Conservation (phyloP, 2,797 vertebrate genomes). For the Fratercula arctica region DNA sequence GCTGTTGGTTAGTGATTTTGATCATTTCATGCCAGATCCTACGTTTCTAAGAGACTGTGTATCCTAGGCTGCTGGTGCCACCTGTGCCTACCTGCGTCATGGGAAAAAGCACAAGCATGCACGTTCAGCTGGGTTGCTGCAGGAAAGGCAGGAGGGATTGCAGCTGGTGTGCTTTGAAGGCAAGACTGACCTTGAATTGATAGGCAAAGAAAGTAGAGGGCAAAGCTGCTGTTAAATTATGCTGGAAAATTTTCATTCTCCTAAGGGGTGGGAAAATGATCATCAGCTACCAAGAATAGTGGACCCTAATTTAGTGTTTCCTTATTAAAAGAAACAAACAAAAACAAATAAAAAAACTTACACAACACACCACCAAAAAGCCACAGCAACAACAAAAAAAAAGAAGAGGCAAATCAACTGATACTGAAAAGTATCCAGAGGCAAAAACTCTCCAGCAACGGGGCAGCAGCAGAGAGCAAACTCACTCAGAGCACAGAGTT, state of each 20-base stretch:
- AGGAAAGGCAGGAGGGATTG: not conserved
- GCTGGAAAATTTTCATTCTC: not conserved
- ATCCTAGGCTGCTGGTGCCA: not conserved
- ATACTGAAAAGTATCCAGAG: not conserved
- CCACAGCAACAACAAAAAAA: not conserved
- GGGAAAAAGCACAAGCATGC: not conserved
- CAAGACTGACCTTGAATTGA: not conserved
- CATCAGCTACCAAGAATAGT: not conserved
- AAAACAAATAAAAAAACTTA: not conserved
- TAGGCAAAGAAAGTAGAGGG: not conserved
- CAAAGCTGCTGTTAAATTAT: not conserved
- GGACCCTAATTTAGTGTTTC: not conserved
- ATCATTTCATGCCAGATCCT: not conserved
- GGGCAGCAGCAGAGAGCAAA: not conserved
- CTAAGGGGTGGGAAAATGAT: not conserved
- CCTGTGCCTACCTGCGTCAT: not conserved
- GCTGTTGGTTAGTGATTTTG: not conserved
- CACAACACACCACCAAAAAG: not conserved
- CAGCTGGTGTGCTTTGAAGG: not conserved
- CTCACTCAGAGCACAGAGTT: not conserved
- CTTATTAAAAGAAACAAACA: not conserved
- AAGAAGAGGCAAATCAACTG: not conserved
- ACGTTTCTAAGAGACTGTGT: not conserved
- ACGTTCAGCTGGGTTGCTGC: not conserved
- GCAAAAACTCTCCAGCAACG: not conserved